Evolutionary conservation across 2,888 invertebrate genomes (phyloP).

Genomic region (Tetropium fuscum): DNA sequence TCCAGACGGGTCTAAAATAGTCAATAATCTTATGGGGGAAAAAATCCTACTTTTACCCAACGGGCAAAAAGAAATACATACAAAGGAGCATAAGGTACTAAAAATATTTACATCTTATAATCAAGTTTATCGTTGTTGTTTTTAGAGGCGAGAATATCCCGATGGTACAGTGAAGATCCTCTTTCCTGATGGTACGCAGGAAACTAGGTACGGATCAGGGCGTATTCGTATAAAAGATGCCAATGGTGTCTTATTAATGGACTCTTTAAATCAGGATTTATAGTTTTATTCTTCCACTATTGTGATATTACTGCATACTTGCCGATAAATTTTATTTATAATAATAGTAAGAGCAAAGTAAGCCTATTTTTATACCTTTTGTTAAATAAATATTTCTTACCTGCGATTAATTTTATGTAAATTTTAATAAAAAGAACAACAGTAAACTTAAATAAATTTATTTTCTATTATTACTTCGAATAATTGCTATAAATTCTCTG

Average conservation of each 20-base stretch:
- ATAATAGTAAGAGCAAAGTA: background rate
- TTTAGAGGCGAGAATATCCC: constrained; percentile 87
- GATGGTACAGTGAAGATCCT: constrained; percentile 93
- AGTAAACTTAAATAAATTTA: background rate
- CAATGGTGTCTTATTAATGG: constrained; percentile 86
- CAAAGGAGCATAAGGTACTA: constrained; percentile 81
- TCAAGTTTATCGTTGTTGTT: constrained; percentile 11
- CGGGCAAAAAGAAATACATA: constrained; percentile 91
- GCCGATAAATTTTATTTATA: constrained; percentile 13
- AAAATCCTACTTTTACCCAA: constrained; percentile 83
- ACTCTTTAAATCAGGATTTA: constrained; percentile 63
- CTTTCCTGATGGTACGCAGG: constrained; percentile 89
- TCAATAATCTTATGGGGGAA: constrained; percentile 75
- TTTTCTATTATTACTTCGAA: constrained; percentile 19
- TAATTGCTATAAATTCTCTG: constrained; percentile 64
- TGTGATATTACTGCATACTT: constrained; percentile 14
- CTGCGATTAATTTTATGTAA: background rate
- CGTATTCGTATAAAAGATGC: constrained; percentile 88
- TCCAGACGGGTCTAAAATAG: constrained; percentile 80
- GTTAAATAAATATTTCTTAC: constrained; percentile 11
- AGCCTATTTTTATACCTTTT: constrained; percentile 15
- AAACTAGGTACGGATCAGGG: constrained; percentile 92
- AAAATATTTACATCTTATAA: background rate
- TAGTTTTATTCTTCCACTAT: background rate
- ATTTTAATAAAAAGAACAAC: background rate